Evolutionary conservation across 2,888 invertebrate species (phyloP), one percentile per base, ranked within the genome.

Genomic region (Tetheella fluctuosa): DNA sequence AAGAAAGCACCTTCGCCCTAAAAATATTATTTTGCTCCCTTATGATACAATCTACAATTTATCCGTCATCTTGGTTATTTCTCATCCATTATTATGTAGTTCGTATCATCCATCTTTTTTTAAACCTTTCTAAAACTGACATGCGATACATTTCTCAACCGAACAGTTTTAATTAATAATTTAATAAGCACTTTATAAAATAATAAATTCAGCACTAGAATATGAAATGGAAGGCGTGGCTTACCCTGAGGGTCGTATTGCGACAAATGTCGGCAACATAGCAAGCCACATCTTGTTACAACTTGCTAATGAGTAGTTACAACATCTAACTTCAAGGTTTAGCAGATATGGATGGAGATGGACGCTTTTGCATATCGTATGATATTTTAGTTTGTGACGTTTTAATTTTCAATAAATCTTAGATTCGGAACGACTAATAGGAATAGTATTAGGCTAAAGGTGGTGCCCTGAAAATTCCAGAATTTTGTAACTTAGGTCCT

Each of bases 231-330:
- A n/a, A 48, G 20, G 48, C 20, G 48, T 48, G 48, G 5, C n/a
- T 17, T 48, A 48, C 48, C 17, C 20, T 48, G 48, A 48, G 48
- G 48, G 48, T 48, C 48, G 20, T 20, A 10, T 48, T 48, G 48
- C 48, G 48, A 48, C 48, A 48, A 48, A 48, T 48, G 17, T 48
- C 48, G 48, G 20, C 20, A 20, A 20, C 20, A 20, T 48, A 20
- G 20, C 10, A 39, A n/a, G 34, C 13, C 34, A 34, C 34, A 13
- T 34, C 34, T 13, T 13, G 34, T 34, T 34, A 34, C 34, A 34
- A 48, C 48, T 20, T 48, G 48, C 48, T 48, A 48, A 48, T 48
- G 48, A 48, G 48, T 48, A 5, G 42, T 48, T 48, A 20, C 48
- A 48, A 20, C 48, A 48, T 48, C 10, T 20, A 10, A n/a, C 17